Evolutionary conservation across 2,797 vertebrate genomes (phyloP).

Genomic region (Brachymystax lenok): DNA sequence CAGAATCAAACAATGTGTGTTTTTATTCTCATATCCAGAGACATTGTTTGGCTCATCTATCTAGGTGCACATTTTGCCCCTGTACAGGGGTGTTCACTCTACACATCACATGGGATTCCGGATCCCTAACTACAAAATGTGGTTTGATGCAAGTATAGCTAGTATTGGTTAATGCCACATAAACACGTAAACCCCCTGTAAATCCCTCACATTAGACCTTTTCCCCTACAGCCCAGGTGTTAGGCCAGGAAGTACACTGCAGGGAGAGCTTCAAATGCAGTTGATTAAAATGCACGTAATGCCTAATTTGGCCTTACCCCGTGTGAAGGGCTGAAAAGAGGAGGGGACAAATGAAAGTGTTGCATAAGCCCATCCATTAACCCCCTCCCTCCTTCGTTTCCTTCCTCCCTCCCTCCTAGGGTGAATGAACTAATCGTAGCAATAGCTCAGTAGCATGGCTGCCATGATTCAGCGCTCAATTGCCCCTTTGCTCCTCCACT

Average conservation of each 20-base stretch:
- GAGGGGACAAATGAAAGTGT: conserved; percentile 54
- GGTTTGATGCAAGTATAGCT: background rate
- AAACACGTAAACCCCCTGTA: conserved; percentile 22
- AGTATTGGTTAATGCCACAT: background rate
- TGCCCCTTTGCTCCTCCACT: conserved; percentile 36
- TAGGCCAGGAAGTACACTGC: conserved; percentile 39
- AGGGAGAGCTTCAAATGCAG: conserved; percentile 51
- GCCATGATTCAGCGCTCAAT: conserved; percentile 58
- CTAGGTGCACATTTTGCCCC: background rate
- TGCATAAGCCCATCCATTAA: conserved; percentile 68
- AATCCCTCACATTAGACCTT: conserved; percentile 30
- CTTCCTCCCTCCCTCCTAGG: conserved; percentile 60
- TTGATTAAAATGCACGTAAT: conserved; percentile 68
- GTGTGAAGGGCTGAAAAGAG: conserved; percentile 34
- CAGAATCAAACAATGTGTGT: background rate
- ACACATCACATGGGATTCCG: background rate
- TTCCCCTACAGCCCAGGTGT: conserved; percentile 55
- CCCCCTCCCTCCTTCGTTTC: conserved; percentile 36
- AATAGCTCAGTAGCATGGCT: conserved; percentile 61
- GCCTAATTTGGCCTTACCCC: conserved; percentile 59
- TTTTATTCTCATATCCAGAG: background rate
- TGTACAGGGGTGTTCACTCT: no score
- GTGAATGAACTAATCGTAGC: conserved; percentile 71
- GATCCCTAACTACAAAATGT: background rate
- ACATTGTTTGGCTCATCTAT: background rate